Base-by-base conservation (phyloP, 64 coral and sea anemone genomes). In the Astreopora myriophthalma region DNA sequence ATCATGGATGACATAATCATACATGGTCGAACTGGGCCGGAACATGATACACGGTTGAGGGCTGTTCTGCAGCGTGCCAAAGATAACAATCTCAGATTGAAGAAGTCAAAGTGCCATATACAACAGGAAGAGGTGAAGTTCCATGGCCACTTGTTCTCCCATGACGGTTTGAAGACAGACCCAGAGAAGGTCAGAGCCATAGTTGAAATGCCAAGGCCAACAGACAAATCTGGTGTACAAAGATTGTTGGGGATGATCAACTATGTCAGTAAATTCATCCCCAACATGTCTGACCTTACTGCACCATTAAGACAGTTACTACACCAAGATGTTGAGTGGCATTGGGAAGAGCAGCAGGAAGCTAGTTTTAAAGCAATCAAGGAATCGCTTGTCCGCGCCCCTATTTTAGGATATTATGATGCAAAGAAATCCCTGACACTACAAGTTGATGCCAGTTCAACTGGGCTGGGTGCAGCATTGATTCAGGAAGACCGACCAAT, bases 201-300 rank as follows among this genome's bases (percentile, higher is more conserved):
- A n/a, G n/a, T n/a, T n/a, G n/a, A n/a, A n/a, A n/a, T n/a, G n/a
- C n/a, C n/a, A n/a, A n/a, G n/a, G n/a, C n/a, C n/a, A n/a, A n/a
- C n/a, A n/a, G n/a, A n/a, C n/a, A n/a, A n/a, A n/a, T n/a, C n/a
- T n/a, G n/a, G n/a, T n/a, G 40, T 90, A 1, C 76, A 91, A 40
- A 79, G 89, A 82, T 30, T 91, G 33, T 58, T 91, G 27, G 89
- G 64, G 14, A 76, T 82, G 73, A 11, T 80, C 2, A 57, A 90
- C 57, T 90, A 74, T 85, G 78, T 85, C 14, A 40, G 68, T 26
- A 92, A 92, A 31, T 92, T 85, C 60, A 52, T 92, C 31, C 64
- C 80, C 35, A 92, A 85, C 80, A 92, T 85, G 79, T 84, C 90
- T 0, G 80, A 85, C 28, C 74, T 92, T 39, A 92, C 90, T 32